These are phyloP conservation scores for Galendromus occidentalis DNA, from an alignment of 1,140 invertebrate species.

Conservation along the genomic window DNA sequence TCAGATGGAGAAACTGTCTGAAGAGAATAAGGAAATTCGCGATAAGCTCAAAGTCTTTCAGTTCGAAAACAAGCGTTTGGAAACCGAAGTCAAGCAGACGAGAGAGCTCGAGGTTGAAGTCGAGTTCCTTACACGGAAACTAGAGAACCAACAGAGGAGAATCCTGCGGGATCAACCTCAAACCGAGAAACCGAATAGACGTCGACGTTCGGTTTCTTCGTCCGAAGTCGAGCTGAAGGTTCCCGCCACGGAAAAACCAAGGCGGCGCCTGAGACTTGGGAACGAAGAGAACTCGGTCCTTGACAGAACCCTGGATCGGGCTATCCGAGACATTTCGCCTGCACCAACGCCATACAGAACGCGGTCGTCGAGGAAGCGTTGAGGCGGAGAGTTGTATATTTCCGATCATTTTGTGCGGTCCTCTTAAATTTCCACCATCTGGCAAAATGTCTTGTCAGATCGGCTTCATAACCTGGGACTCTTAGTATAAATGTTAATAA, in stretches of 20 bases:
- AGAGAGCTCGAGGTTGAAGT: conserved; percentile 1
- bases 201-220: background rate
- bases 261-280: background rate
- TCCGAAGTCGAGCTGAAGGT: background rate
- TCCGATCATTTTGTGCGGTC: too few relatives aligned
- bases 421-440: too few relatives aligned
- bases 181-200: background rate
- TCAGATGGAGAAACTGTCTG: background rate
- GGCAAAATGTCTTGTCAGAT: too few relatives aligned
- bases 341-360: background rate
- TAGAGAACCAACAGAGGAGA: background rate
- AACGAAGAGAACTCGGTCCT: background rate
- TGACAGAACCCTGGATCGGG: background rate
- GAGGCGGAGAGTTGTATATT: too few relatives aligned
- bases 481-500: too few relatives aligned
- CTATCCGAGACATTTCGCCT: background rate
- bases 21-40: background rate
- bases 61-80: background rate
- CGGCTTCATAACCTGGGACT: too few relatives aligned
- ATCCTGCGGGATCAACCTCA: background rate
- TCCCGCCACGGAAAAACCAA: background rate
- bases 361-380: background rate
- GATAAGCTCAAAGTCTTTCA: background rate
- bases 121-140: background rate
- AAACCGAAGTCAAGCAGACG: background rate